phyloP scores from a whole-genome alignment of 2,888 invertebrate genomes.

The Archips xylosteana region DNA sequence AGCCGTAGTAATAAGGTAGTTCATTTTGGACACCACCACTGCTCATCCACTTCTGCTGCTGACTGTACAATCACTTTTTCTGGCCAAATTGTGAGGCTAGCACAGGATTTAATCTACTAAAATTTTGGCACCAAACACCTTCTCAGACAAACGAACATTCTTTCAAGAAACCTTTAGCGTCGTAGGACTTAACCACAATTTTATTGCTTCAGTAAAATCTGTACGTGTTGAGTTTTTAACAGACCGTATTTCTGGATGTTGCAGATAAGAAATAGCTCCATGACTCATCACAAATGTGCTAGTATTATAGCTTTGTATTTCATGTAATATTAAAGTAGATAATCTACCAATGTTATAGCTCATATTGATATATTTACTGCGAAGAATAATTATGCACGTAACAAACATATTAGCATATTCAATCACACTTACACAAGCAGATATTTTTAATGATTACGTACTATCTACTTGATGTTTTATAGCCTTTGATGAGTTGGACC shows the following conservation, averaged over 20 bases:
- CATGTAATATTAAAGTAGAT: background rate
- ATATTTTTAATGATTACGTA: slow-evolving; percentile 37
- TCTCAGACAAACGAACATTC: background rate
- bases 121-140: too few species aligned
- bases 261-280: slow-evolving; percentile 40
- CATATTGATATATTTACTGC: background rate
- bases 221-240: slow-evolving; percentile 23
- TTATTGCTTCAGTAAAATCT: background rate
- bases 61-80: too few species aligned
- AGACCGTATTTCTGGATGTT: slow-evolving; percentile 37
- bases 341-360: background rate
- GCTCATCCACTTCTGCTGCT: too few species aligned
- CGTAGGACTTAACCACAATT: background rate
- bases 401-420: slow-evolving; percentile 33
- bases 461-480: slow-evolving; percentile 1
- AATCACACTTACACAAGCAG: slow-evolving; percentile 31
- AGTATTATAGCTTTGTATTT: background rate
- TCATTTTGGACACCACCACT: too few species aligned
- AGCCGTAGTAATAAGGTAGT: too few species aligned
- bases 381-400: slow-evolving; percentile 12
- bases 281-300: slow-evolving; percentile 40
- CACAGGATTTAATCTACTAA: too few species aligned
- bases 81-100: too few species aligned
- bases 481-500: slow-evolving; percentile 21
- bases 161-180: background rate